phyloP scores from a whole-genome alignment of 1,140 invertebrate species.

The Nixonia krombeini region DNA sequence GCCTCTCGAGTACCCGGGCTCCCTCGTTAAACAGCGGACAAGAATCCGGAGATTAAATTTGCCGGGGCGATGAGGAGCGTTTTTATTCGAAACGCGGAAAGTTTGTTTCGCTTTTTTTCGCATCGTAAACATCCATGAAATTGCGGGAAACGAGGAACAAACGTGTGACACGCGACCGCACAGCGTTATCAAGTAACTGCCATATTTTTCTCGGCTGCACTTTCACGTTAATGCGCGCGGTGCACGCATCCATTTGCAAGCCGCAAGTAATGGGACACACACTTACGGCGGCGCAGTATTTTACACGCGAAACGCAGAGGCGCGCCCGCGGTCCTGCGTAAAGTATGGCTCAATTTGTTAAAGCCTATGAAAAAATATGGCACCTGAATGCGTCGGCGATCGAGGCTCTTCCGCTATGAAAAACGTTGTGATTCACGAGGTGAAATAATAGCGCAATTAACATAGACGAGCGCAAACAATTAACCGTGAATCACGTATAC shows the following conservation, averaged over 20 bases:
- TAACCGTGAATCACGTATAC: constrained; percentile 8
- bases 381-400: constrained; percentile 41
- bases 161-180: constrained; percentile 23
- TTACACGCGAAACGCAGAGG: constrained; percentile 41
- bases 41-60: constrained; percentile 15
- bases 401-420: constrained; percentile 20
- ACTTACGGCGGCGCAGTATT: constrained; percentile 54
- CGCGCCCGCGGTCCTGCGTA: constrained; percentile 51
- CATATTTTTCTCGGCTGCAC: constrained; percentile 34
- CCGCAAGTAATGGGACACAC: constrained; percentile 57
- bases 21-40: too few relatives aligned
- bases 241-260: constrained; percentile 57
- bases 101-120: too few relatives aligned
- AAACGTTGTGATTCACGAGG: constrained; percentile 17
- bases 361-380: constrained; percentile 47
- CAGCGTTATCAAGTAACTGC: constrained; percentile 34
- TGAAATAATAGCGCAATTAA: constrained; percentile 25
- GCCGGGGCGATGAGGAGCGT: constrained; percentile 1
- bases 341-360: constrained; percentile 66
- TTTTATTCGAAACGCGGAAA: constrained; percentile 7
- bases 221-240: constrained; percentile 58
- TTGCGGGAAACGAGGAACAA: constrained; percentile 18
- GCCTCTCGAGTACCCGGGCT: too few relatives aligned
- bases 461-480: constrained; percentile 9
- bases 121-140: constrained; percentile 19